Conservation (phyloP, 2,797 vertebrate genomes). For the Dromococcyx pavoninus region DNA sequence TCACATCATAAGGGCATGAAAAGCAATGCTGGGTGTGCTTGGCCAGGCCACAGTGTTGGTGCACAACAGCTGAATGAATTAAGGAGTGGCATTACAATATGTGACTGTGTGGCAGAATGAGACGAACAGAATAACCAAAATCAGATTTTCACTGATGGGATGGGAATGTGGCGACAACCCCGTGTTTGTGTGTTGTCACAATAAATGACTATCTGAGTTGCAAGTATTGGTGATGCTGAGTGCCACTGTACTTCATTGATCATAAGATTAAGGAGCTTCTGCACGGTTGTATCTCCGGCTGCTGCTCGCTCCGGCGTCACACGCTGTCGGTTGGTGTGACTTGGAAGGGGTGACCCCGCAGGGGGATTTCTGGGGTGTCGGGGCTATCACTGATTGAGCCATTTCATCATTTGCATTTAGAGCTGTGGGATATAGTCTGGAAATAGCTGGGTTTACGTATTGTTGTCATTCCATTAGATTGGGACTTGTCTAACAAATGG, state of each 20-base stretch:
- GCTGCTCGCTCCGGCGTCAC: neutral
- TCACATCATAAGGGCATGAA: neutral
- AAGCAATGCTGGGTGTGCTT: neutral
- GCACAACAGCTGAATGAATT: neutral
- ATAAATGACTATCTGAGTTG: neutral
- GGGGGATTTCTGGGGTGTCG: neutral
- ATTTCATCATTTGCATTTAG: neutral
- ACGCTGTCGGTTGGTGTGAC: rapidly evolving
- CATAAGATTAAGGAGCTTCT: neutral
- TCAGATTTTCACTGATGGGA: neutral
- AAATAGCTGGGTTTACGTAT: neutral
- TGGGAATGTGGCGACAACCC: neutral
- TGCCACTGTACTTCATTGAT: neutral
- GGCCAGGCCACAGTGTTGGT: neutral
- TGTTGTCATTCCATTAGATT: neutral
- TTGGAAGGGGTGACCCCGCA: neutral
- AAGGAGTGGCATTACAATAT: neutral
- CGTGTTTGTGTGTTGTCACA: neutral
- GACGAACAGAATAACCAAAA: neutral
- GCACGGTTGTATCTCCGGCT: neutral
- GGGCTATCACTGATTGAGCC: neutral
- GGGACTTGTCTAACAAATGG: neutral
- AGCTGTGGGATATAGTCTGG: neutral
- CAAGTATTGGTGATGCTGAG: neutral
- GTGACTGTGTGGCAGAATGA: neutral